These are phyloP conservation scores for Lutraria rhynchaena DNA, from an alignment of 1,140 invertebrate genomes.

Conservation along the genomic window DNA sequence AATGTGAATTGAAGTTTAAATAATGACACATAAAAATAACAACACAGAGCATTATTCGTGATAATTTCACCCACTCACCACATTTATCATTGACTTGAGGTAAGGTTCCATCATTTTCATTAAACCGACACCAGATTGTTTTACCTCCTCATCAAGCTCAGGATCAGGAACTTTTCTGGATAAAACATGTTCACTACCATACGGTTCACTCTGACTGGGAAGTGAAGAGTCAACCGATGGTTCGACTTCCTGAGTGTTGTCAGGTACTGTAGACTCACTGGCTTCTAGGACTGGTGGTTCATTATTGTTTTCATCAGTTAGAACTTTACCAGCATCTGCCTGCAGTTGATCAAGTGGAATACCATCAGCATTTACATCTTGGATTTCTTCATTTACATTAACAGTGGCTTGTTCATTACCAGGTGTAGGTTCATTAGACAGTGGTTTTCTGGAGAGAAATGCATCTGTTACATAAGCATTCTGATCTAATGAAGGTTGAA, in stretches of 20 bases:
- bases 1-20: no score
- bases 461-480: slow-evolving; percentile 65
- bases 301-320: not conserved
- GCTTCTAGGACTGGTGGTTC: not conserved
- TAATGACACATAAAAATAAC: no score
- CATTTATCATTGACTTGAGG: slow-evolving; percentile 65
- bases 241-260: not conserved
- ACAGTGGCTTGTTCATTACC: slow-evolving; percentile 12
- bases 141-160: slow-evolving; percentile 62
- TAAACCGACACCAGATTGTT: slow-evolving; percentile 44
- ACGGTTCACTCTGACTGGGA: slow-evolving; percentile 8
- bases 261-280: not conserved
- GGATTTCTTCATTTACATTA: not conserved
- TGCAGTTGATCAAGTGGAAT: not conserved
- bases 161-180: slow-evolving; percentile 38
- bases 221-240: not conserved
- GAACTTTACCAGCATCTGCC: not conserved
- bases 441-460: slow-evolving; percentile 69
- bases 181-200: slow-evolving; percentile 38
- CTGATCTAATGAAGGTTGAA: slow-evolving; percentile 42
- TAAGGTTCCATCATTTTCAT: slow-evolving; percentile 59
- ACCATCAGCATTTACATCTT: not conserved
- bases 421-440: slow-evolving; percentile 61
- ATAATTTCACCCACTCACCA: slow-evolving; percentile 54
- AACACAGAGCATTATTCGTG: not conserved